Base-by-base conservation (phyloP, 2,797 vertebrate genomes). In the Molossus alvarezi region DNA sequence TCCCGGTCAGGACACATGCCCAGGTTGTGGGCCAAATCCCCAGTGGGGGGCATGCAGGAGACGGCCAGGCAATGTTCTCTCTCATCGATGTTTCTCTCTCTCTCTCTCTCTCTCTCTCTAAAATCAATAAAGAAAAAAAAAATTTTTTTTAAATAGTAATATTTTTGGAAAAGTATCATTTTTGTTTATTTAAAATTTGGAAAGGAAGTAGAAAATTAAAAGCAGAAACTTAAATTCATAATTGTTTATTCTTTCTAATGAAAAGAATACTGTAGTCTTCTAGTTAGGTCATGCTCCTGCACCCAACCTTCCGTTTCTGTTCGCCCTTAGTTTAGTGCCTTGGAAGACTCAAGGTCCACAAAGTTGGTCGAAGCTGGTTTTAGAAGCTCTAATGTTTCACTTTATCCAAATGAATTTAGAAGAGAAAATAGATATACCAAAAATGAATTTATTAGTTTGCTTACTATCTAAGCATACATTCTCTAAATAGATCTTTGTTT, bases 371-470 rank as follows among this genome's bases (percentile, higher is more conserved):
- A 18, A 91, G 23, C 33, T 77, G 45, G 6, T 69, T 93, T 89
- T 85, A 90, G 84, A 88, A 79, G 57, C 64, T 95, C 80, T 75
- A 79, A 77, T 88, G 62, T 95, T 89, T 82, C 57, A 81, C 80
- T 93, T 91, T 53, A 71, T 88, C 60, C 51, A 72, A 45, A 77
- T 73, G 60, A 94, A 87, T 64, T 92, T 73, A 55, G 51, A 95
- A 94, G 67, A 41, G 29, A 57, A 57, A 79, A 89, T 55, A 65
- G 33, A 76, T 79, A 90, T 91, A 79, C 11, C 41, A 80, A 76
- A 88, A 76, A 84, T 51, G 27, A 94, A 84, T 92, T 95, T n/a
- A 75, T 94, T 80, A 89, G 77, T 71, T 95, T 96, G 33, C 55
- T 97, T 93, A 76, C 85, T 87, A 73, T 91, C 37, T 88, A 71